Percentiles rank a stretch among this genome's conserved stretches.
Evolutionary conservation across 2,888 invertebrate genomes (phyloP).

Genomic region (Mimumesa dahlbomi): DNA sequence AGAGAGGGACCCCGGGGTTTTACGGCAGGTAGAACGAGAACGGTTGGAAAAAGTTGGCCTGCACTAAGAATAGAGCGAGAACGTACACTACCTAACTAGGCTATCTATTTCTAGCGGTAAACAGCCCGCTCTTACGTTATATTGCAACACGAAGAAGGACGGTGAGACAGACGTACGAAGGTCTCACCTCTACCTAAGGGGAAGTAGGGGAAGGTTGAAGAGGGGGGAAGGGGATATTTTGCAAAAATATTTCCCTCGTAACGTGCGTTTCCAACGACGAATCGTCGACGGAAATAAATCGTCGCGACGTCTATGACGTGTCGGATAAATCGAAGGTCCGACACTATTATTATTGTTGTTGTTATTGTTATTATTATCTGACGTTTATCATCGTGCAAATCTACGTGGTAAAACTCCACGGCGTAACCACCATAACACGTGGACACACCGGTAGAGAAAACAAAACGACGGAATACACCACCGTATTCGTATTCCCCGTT

Average conservation of each 20-base stretch:
- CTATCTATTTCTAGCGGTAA: conserved; percentile 70
- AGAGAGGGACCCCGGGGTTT: conserved; percentile 15
- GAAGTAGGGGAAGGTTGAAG: too few relatives aligned
- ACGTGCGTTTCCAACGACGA: conserved; percentile 6
- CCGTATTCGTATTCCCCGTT: background rate
- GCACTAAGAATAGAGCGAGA: conserved; percentile 67
- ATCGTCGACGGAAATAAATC: conserved; percentile 57
- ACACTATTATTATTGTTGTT: too few relatives aligned
- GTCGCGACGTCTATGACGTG: conserved; percentile 39
- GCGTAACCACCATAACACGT: too few relatives aligned
- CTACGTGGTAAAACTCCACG: too few relatives aligned
- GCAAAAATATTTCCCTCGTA: too few relatives aligned
- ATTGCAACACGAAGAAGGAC: conserved; percentile 62
- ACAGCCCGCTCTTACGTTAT: conserved; percentile 56
- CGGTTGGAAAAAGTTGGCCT: conserved; percentile 55
- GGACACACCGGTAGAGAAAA: background rate
- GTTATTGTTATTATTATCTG: too few relatives aligned
- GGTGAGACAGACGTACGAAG: conserved; percentile 57
- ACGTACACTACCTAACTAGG: conserved; percentile 67
- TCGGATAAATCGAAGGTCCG: conserved; percentile 44
- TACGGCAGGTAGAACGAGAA: conserved; percentile 56
- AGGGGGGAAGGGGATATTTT: too few relatives aligned
- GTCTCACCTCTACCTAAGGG: too few relatives aligned
- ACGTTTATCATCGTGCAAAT: background rate
- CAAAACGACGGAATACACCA: background rate